Base-by-base conservation (phyloP, 1,140 invertebrate species). In the Sesamia nonagrioides region DNA sequence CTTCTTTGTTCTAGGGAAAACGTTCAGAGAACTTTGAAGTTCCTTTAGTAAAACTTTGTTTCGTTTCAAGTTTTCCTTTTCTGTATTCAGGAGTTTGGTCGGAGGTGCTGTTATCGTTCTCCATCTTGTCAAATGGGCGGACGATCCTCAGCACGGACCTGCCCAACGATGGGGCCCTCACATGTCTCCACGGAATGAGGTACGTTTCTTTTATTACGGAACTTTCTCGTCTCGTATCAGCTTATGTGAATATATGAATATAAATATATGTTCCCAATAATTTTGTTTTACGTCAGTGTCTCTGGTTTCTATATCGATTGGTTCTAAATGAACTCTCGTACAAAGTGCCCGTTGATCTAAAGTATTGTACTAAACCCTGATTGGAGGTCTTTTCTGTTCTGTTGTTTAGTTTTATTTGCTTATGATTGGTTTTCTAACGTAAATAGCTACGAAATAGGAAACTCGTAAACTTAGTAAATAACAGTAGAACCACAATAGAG, bases 131-230 rank as follows among this genome's bases (percentile, higher is more conserved):
- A 8, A 95, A 95, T 76, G 94, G 94, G 2, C 86, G 93, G 48
- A 92, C 92, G 5, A 95, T 95, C 52, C 90, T 95, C 54, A 93
- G 88, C 72, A 95, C 91, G 17, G 89, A 94, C 69, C 83, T 84
- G 71, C 91, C 94, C 1, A 91, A 84, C 42, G 92, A 97, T 80
- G 96, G 97, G 42, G 96, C 96, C 33, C 96, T 98, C 1, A 96
- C 96, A 60, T 98, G 97, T 86, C 94, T 98, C n/a, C 97, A 98
- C 84, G 98, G 98, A 1, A 95, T 98, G 52, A 95, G 98, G 95
- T 95, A 85, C 33, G 18, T 76, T 63, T 76, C 18, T 61, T 75
- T 61, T 61, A 50, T 48, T 75, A 45, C 21, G 6, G 5, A 71
- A 71, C 21, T 71, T 71, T 17, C 52, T 52, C 45, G 15, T 71